Evolutionary conservation across 2,113 vertebrate species (phyloP).

Genomic region (Conger conger): DNA sequence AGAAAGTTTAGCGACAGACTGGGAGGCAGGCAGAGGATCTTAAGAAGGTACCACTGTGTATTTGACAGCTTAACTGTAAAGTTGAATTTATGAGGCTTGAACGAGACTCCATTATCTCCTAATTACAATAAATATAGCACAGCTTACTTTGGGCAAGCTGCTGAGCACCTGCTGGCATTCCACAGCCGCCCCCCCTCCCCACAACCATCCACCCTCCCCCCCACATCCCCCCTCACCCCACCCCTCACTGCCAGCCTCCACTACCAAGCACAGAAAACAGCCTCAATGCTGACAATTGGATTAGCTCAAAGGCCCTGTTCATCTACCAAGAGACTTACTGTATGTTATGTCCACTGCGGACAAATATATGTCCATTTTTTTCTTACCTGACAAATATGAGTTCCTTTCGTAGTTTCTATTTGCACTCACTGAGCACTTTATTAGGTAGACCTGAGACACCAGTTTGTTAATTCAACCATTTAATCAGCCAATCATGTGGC

Average conservation of each 20-base stretch:
- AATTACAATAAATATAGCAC: slow-evolving; percentile 58
- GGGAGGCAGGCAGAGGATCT: slow-evolving; percentile 36
- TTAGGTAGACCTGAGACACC: too few species aligned
- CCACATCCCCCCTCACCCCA: background rate
- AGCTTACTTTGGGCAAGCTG: slow-evolving; percentile 48
- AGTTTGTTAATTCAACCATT: too few species aligned
- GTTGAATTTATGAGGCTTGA: slow-evolving; percentile 39
- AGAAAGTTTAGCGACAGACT: slow-evolving; percentile 34
- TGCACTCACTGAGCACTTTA: too few species aligned
- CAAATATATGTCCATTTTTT: background rate
- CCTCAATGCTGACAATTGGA: background rate
- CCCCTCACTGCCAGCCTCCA: background rate
- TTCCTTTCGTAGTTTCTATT: too few species aligned
- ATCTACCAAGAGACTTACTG: background rate
- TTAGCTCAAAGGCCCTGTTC: background rate
- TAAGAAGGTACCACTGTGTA: slow-evolving; percentile 44
- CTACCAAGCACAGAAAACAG: background rate
- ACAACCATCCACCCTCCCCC: background rate
- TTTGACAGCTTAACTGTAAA: slow-evolving; percentile 52
- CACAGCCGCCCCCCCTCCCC: slow-evolving; percentile 13
- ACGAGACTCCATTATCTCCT: slow-evolving; percentile 59
- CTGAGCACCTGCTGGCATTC: slow-evolving; percentile 58
- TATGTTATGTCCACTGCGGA: background rate
- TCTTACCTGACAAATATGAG: too few species aligned
- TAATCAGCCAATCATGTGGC: too few species aligned